Conservation (phyloP, 1,140 invertebrate genomes). For the Telenomus remus region DNA sequence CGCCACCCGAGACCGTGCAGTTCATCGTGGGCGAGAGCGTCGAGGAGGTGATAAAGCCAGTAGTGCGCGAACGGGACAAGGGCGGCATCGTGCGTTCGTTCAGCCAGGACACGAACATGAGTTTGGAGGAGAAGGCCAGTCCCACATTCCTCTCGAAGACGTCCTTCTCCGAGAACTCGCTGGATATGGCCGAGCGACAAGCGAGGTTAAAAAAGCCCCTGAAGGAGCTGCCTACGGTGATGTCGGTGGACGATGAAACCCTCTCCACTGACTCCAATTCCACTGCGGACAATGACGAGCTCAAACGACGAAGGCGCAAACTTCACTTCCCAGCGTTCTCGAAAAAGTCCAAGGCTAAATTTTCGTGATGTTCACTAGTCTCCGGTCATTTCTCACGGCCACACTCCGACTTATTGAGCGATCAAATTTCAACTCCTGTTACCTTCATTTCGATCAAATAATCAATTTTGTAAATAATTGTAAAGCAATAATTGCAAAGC, state of each 20-base stretch:
- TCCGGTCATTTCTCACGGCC: conserved; percentile 22
- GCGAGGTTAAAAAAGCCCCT: conserved; percentile 50
- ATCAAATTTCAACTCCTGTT: conserved; percentile 5
- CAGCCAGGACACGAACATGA: conserved; percentile 71
- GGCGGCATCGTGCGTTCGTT: conserved; percentile 64
- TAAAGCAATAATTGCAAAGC: too few relatives aligned
- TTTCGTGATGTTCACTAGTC: conserved; percentile 69
- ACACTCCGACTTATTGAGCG: conserved; percentile 3
- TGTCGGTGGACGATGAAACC: conserved; percentile 73
- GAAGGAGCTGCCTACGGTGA: conserved; percentile 65
- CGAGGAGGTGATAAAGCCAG: conserved; percentile 40
- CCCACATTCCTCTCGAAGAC: conserved; percentile 69
- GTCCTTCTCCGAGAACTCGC: conserved; percentile 74
- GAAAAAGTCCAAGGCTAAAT: conserved; percentile 70
- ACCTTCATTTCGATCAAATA: too few relatives aligned
- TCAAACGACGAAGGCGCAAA: conserved; percentile 71
- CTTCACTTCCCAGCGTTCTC: conserved; percentile 72
- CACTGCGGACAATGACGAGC: conserved; percentile 74
- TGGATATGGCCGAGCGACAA: conserved; percentile 35
- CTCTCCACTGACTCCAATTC: conserved; percentile 76
- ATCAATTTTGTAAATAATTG: too few relatives aligned
- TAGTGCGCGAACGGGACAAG: conserved; percentile 42
- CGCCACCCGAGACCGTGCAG: conserved; percentile 69
- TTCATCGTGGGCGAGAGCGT: conserved; percentile 65
- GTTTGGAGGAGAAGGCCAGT: conserved; percentile 52